Conservation (phyloP, 2,888 invertebrate species). For the Acanthococcus lagerstroemiae region DNA sequence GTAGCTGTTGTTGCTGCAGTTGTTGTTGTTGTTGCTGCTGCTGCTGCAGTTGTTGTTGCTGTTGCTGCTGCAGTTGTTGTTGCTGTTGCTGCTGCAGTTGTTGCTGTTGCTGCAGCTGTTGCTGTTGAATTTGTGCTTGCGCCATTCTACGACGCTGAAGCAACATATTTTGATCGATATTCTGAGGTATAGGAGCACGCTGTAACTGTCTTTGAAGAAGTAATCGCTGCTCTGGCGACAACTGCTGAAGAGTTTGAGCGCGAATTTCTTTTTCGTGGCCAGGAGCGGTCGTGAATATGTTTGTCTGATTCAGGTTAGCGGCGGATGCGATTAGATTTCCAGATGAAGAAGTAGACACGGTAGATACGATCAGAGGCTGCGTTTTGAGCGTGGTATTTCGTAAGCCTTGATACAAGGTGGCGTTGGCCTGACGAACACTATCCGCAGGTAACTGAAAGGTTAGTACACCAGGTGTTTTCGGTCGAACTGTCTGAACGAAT, state of each 20-base stretch:
- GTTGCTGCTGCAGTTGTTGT: slow-evolving; percentile 33
- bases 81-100: slow-evolving; percentile 28
- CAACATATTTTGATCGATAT: slow-evolving; percentile 34
- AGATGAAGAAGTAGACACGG: slow-evolving; percentile 26
- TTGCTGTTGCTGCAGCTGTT: slow-evolving; percentile 34
- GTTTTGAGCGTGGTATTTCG: slow-evolving; percentile 27
- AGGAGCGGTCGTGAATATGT: background rate
- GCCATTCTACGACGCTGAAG: slow-evolving; percentile 31
- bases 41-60: slow-evolving; percentile 34
- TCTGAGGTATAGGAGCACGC: slow-evolving; percentile 35
- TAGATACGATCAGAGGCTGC: slow-evolving; percentile 32
- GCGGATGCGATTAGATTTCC: slow-evolving; percentile 18
- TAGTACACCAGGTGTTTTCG: slow-evolving; percentile 27
- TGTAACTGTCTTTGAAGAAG: slow-evolving; percentile 38
- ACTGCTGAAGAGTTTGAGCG: slow-evolving; percentile 31
- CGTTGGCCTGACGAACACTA: background rate
- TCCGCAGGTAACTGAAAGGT: slow-evolving; percentile 24
- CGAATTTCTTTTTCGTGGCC: slow-evolving; percentile 10
- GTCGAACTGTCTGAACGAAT: slow-evolving; percentile 40
- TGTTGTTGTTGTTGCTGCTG: slow-evolving; percentile 33
- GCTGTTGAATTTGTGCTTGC: slow-evolving; percentile 34
- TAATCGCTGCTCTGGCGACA: slow-evolving; percentile 38
- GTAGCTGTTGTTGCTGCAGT: slow-evolving; percentile 33
- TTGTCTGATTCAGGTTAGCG: slow-evolving; percentile 21
- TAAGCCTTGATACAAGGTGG: slow-evolving; percentile 4